These are phyloP conservation scores for Bathybates hornii DNA, from an alignment of 2,113 vertebrate species.

Conservation along the genomic window DNA sequence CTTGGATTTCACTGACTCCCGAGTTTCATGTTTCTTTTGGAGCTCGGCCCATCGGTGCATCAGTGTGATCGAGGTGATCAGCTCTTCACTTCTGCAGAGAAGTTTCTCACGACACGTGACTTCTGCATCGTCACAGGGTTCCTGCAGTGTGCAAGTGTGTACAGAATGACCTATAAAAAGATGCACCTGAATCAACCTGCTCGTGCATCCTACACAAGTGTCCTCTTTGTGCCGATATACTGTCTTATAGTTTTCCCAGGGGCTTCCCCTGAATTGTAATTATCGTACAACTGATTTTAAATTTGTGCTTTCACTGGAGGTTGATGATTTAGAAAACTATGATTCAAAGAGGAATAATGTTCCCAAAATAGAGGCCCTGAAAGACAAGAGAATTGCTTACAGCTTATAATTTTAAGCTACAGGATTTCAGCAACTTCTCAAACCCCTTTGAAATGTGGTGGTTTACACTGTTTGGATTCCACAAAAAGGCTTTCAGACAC, in stretches of 20 bases:
- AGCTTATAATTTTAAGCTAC: background rate
- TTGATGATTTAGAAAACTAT: background rate
- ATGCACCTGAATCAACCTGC: constrained; percentile 1
- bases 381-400: background rate
- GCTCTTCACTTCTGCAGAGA: background rate
- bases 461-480: background rate
- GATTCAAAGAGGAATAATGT: background rate
- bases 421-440: background rate
- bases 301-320: background rate
- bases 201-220: background rate
- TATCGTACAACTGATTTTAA: background rate
- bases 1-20: background rate
- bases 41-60: background rate
- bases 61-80: background rate
- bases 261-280: background rate
- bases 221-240: background rate
- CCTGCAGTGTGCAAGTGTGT: background rate
- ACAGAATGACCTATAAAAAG: constrained; percentile 43
- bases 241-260: background rate
- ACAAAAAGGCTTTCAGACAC: background rate
- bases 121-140: background rate
- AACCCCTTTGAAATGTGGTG: background rate
- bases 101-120: background rate
- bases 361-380: background rate
- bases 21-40: background rate